phyloP scores from a whole-genome alignment of 2,113 vertebrate genomes.

The Syngnathoides biaculeatus region DNA sequence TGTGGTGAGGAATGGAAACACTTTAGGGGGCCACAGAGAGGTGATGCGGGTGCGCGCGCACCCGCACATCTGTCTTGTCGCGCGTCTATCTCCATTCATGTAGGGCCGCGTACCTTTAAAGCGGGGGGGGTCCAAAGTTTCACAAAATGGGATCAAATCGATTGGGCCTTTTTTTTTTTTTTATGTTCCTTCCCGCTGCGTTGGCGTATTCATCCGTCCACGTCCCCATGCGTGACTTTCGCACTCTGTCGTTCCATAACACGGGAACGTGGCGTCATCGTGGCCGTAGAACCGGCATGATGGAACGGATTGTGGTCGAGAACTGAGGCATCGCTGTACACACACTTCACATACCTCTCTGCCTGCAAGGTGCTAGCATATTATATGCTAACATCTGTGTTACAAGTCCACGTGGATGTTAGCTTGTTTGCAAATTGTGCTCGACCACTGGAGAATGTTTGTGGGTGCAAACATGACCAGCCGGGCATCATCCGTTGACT shows the following conservation, averaged over 20 bases:
- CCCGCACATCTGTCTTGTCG: conserved; percentile 25
- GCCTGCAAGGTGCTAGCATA: neutral
- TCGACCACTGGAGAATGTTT: conserved; percentile 18
- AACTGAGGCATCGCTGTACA: no score
- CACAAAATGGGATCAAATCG: no score
- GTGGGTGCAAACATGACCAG: no score
- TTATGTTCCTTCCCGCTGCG: no score
- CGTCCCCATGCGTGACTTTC: neutral
- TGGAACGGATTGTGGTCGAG: no score
- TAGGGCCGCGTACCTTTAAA: neutral
- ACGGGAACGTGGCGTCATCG: neutral
- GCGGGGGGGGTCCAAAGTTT: neutral
- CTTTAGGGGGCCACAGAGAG: conserved; percentile 14
- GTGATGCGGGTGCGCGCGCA: conserved; percentile 32
- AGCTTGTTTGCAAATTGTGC: neutral
- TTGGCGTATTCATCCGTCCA: neutral
- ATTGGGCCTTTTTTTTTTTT: no score
- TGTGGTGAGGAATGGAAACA: conserved; percentile 57
- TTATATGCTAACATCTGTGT: neutral
- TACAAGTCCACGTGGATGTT: neutral
- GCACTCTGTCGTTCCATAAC: neutral
- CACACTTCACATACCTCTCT: neutral
- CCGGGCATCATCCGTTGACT: no score
- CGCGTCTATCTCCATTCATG: neutral
- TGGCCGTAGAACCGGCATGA: no score